A percentile compares a stretch with the other conserved stretches of the same genome.
Evolutionary conservation across 2,113 vertebrate species (phyloP).

Genomic region (Eulacestoma nigropectus): DNA sequence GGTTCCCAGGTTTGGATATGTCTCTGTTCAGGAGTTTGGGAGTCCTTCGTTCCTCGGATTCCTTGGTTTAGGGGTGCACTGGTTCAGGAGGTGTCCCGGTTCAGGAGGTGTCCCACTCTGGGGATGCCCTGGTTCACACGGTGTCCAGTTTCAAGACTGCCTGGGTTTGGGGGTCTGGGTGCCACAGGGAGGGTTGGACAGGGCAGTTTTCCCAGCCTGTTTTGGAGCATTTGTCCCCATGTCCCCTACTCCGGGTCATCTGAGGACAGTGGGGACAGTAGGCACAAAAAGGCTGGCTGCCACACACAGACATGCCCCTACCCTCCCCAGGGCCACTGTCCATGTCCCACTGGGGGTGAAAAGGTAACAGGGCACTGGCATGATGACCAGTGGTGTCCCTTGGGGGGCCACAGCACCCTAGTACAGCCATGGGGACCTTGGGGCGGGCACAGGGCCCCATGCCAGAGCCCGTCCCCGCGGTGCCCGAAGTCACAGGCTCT

Average conservation of each 20-base stretch:
- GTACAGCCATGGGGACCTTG: not conserved
- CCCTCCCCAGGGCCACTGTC: not conserved
- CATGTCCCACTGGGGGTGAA: accelerated
- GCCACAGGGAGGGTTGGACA: not conserved
- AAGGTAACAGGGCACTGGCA: not conserved
- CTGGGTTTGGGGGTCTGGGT: not conserved
- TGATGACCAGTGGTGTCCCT: accelerated
- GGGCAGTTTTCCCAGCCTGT: accelerated
- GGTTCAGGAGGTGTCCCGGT: not conserved
- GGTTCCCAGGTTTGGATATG: not conserved
- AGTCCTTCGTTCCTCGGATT: not conserved
- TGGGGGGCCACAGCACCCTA: not conserved
- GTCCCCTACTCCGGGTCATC: accelerated
- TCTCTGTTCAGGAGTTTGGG: not conserved
- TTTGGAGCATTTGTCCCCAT: not conserved
- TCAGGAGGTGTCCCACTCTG: no score
- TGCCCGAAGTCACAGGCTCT: not conserved
- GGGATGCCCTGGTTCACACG: no score
- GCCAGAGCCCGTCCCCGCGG: accelerated
- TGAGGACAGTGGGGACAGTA: not conserved
- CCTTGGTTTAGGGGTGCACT: not conserved
- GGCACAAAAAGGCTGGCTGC: not conserved
- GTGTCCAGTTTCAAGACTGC: accelerated
- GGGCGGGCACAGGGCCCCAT: not conserved
- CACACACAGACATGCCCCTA: not conserved